phyloP scores from a whole-genome alignment of 2,797 vertebrate species.

The Squalus acanthias region DNA sequence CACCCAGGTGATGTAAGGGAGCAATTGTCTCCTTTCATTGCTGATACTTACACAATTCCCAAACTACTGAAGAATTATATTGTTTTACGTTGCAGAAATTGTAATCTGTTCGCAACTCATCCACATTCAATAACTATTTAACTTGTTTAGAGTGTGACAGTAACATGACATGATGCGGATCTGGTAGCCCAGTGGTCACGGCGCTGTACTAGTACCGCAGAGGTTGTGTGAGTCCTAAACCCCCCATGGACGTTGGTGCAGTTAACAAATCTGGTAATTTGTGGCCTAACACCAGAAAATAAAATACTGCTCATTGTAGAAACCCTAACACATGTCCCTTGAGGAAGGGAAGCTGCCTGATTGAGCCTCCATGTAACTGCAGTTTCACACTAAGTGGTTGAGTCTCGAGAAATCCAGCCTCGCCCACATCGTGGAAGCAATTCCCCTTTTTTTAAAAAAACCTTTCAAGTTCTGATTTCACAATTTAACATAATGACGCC shows the following conservation, averaged over 20 bases:
- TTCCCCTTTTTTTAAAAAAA: neutral
- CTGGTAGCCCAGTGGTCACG: neutral
- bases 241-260: neutral
- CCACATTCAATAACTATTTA: neutral
- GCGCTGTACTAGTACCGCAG: neutral
- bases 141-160: neutral
- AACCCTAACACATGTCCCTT: neutral
- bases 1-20: neutral
- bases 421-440: neutral
- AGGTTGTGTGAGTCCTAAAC: neutral
- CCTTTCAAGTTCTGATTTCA: neutral
- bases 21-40: neutral
- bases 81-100: neutral
- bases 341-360: neutral
- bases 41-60: neutral
- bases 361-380: neutral
- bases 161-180: too few species aligned
- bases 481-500: too few species aligned
- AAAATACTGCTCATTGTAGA: neutral
- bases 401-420: neutral
- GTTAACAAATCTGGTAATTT: neutral
- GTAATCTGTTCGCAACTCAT: neutral
- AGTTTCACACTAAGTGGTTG: neutral
- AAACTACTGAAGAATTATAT: neutral
- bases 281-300: neutral